Evolutionary conservation across 2,797 vertebrate genomes (phyloP).

Genomic region (Centroberyx gerrardi): DNA sequence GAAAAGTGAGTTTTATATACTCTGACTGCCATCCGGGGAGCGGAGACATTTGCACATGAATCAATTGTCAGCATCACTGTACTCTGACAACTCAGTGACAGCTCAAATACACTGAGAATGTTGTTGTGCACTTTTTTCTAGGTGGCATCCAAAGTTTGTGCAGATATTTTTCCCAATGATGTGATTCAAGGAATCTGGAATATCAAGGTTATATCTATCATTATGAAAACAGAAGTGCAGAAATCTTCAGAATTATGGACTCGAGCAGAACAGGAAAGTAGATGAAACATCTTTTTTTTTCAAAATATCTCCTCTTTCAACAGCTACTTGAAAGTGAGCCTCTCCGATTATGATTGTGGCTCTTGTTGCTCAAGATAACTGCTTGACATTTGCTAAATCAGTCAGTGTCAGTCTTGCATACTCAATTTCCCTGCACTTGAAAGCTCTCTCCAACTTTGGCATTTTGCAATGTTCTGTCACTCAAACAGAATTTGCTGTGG

Average conservation of each 20-base stretch:
- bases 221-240: constrained; percentile 82
- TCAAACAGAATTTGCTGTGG: constrained; percentile 79
- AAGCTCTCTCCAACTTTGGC: constrained; percentile 83
- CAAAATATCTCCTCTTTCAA: constrained; percentile 84
- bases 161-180: constrained; percentile 75
- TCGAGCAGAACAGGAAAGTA: constrained; percentile 77
- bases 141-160: constrained; percentile 81
- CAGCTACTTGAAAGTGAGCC: constrained; percentile 87
- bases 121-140: constrained; percentile 76
- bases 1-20: constrained; percentile 93
- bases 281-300: constrained; percentile 79
- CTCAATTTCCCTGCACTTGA: constrained; percentile 84
- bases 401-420: constrained; percentile 86
- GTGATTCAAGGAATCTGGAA: constrained; percentile 81
- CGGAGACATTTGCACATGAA: constrained; percentile 98
- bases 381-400: constrained; percentile 88
- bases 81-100: constrained; percentile 89
- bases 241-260: constrained; percentile 82
- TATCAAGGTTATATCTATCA: constrained; percentile 87
- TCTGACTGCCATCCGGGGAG: constrained; percentile 92
- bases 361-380: constrained; percentile 88
- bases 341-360: constrained; percentile 86
- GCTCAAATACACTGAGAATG: constrained; percentile 88
- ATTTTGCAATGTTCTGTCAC: constrained; percentile 86
- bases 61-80: constrained; percentile 95